phyloP scores from a whole-genome alignment of 2,113 vertebrate species.

The Castor canadensis region DNA sequence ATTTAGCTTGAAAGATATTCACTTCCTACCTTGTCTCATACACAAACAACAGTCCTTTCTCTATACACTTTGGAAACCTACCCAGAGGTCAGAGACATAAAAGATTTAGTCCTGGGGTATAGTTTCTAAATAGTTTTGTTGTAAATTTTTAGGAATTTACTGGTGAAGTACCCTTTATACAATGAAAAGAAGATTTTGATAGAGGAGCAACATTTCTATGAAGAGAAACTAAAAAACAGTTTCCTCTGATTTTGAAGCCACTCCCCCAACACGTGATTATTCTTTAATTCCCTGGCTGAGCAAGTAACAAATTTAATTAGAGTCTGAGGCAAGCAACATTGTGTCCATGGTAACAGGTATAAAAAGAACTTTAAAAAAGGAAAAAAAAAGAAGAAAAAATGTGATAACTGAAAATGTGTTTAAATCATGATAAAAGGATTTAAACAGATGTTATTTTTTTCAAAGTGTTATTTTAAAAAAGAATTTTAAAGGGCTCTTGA shows the following conservation, averaged over 20 bases:
- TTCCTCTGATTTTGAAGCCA: slow-evolving; percentile 59
- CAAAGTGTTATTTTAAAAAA: slow-evolving; percentile 82
- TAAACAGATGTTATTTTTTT: slow-evolving; percentile 84
- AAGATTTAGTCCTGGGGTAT: neutral
- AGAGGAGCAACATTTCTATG: neutral
- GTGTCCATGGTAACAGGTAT: slow-evolving; percentile 83
- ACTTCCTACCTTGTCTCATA: rapidly evolving
- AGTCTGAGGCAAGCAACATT: slow-evolving; percentile 76
- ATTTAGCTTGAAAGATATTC: neutral
- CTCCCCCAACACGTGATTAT: slow-evolving; percentile 72
- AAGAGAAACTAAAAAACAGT: slow-evolving; percentile 36
- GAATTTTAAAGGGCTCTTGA: slow-evolving; percentile 81
- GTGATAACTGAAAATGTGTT: slow-evolving; percentile 83
- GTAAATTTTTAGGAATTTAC: slow-evolving; percentile 13
- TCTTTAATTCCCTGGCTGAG: slow-evolving; percentile 72
- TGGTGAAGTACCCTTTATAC: neutral
- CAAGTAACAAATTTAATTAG: slow-evolving; percentile 80
- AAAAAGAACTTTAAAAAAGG: slow-evolving; percentile 75
- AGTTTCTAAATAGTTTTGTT: neutral
- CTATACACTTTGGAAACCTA: neutral
- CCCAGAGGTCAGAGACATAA: neutral
- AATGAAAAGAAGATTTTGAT: neutral
- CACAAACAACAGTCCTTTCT: neutral
- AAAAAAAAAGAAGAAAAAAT: slow-evolving; percentile 39
- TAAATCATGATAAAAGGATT: slow-evolving; percentile 83